Conservation (phyloP, 2,888 invertebrate species). For the Tholera decimalis region DNA sequence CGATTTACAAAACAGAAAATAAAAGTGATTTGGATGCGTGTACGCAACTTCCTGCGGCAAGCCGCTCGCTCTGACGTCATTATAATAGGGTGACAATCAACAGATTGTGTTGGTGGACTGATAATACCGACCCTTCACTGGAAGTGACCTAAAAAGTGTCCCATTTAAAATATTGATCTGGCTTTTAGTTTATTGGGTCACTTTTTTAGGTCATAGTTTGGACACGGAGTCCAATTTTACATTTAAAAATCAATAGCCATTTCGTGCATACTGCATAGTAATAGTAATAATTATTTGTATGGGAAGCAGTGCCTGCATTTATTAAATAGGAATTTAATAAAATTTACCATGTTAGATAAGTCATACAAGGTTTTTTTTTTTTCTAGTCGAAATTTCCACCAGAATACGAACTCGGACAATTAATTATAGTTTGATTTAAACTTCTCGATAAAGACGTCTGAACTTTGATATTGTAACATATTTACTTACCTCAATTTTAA, state of each 20-base stretch:
- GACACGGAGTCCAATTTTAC: not conserved
- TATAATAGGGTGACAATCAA: slow-evolving; percentile 62
- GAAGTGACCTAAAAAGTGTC: slow-evolving; percentile 32
- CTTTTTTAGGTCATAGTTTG: slow-evolving; percentile 5
- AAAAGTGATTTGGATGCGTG: slow-evolving; percentile 69
- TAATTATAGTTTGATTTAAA: not conserved
- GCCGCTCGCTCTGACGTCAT: slow-evolving; percentile 53
- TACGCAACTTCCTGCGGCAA: slow-evolving; percentile 79
- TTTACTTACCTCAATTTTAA: slow-evolving; percentile 20
- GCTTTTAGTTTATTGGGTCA: slow-evolving; percentile 6
- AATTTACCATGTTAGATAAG: not conserved
- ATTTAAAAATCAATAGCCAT: too few species aligned
- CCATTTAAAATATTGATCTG: slow-evolving; percentile 32
- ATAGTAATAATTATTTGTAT: too few species aligned
- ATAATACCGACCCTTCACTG: slow-evolving; percentile 19
- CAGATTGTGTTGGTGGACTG: slow-evolving; percentile 12
- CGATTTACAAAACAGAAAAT: slow-evolving; percentile 63
- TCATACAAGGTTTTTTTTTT: not conserved
- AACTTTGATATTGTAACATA: too few species aligned
- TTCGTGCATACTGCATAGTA: too few species aligned
- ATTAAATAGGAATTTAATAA: not conserved
- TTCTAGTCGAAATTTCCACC: too few species aligned
- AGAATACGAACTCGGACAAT: too few species aligned
- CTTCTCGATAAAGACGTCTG: too few species aligned
- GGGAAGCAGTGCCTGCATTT: too few species aligned